Evolutionary conservation across 2,113 vertebrate genomes (phyloP), one percentile per base, ranked within the genome.

Genomic region (Sander vitreus): DNA sequence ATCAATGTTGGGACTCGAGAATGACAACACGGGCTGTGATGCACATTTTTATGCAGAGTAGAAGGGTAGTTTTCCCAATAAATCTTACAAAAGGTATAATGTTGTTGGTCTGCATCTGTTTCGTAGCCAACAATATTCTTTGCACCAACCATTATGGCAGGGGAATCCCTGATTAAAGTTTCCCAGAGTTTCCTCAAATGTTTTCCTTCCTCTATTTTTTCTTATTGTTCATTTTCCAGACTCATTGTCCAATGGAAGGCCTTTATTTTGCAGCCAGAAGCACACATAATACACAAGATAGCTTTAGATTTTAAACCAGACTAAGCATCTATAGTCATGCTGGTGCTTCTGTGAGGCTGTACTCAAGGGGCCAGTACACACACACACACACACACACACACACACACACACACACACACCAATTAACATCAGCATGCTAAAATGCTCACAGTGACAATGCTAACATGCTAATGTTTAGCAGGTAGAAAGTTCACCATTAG

Each of bases 1-100:
- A 93, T 81, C 81, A 76, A 54, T 81, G 83, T 85, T 85, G 88
- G 73, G 81, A 87, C 83, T 88, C 54, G n/a, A 87, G 66, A 80
- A 75, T 2, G 43, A 76, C 85, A 82, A 75, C 87, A 80, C 39
- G 55, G 74, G 73, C 76, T 0, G 13, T 50, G 63, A 55, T 71
- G 66, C 79, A 87, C 81, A 72, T 85, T 62, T 69, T 18, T 62
- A 58, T 69, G 62, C 68, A 53, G 79, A 72, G 80, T 64, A 73
- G 83, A 74, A 85, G 73, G 78, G 67, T 77, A 63, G 80, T 73
- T 93, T 82, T 75, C 78, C 81, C 70, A 73, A 82, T 77, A 73
- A 65, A 79, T 66, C 33, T 13, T 30, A 81, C 71, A 63, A 69
- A 67, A 85, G 47, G 72, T 80, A 78, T 5, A 76, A 25, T 75